Evolutionary conservation across 30 jellyfish, hydroid and myxozoan genomes (phyloP).

Genomic region (Turritopsis rubra): DNA sequence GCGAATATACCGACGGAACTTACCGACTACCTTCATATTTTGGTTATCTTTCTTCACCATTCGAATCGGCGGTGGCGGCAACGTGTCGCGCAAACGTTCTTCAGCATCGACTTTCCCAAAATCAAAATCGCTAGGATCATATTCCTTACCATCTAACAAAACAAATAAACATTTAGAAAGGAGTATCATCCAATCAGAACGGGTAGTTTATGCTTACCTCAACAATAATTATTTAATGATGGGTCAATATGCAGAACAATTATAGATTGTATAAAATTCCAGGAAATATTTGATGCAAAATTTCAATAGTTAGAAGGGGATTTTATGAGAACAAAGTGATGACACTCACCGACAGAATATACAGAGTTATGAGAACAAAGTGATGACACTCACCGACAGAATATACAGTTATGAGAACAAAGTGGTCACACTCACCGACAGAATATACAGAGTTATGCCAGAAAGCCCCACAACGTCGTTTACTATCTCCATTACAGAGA

Average conservation of each 20-base stretch:
- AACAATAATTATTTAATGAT: too few species aligned
- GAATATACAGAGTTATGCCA: conserved; percentile 87
- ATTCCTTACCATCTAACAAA: conserved; percentile 62
- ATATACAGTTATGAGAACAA: conserved; percentile 50
- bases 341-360: conserved; percentile 58
- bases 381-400: conserved; percentile 51
- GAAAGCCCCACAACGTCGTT: conserved; percentile 78
- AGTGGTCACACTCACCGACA: conserved; percentile 40
- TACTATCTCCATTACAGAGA: conserved; percentile 69
- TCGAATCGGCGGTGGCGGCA: conserved; percentile 25
- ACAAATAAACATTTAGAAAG: neutral
- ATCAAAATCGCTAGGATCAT: conserved; percentile 72
- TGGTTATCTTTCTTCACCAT: neutral
- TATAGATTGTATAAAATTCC: too few species aligned
- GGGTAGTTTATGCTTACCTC: neutral
- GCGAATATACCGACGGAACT: neutral
- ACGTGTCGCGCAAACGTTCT: conserved; percentile 49
- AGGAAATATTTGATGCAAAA: too few species aligned
- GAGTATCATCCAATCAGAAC: neutral
- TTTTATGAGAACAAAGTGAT: neutral
- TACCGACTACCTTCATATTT: neutral
- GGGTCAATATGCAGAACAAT: too few species aligned
- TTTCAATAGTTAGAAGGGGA: too few species aligned
- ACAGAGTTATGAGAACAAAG: conserved; percentile 56
- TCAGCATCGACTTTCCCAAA: conserved; percentile 73